phyloP scores from a whole-genome alignment of 2,888 invertebrate species.

The Dione vanillae region DNA sequence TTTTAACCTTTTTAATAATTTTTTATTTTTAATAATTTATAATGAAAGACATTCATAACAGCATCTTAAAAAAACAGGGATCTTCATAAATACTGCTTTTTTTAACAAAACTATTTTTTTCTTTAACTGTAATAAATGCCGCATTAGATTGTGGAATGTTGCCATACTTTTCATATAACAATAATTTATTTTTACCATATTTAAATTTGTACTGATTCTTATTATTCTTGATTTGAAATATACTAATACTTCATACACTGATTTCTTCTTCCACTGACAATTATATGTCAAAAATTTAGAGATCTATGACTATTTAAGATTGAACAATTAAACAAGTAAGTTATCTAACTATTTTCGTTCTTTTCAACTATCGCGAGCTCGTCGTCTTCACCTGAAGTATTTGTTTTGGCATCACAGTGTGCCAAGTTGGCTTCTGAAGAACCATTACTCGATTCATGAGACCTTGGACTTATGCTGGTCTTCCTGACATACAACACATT shows the following conservation, averaged over 20 bases:
- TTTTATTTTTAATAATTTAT: constrained; percentile 1
- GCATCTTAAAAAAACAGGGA: too few species aligned
- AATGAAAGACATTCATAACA: background rate
- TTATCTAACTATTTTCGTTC: constrained; percentile 54
- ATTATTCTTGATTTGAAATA: constrained; percentile 19
- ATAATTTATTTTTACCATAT: constrained; percentile 7
- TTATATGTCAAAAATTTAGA: constrained; percentile 27
- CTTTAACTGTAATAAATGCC: background rate
- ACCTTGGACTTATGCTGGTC: constrained; percentile 72
- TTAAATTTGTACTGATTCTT: constrained; percentile 39
- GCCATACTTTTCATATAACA: constrained; percentile 2
- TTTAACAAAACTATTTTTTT: background rate
- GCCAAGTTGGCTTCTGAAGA: constrained; percentile 75
- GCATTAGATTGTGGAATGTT: constrained; percentile 1
- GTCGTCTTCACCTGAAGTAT: constrained; percentile 77
- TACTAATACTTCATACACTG: constrained; percentile 3
- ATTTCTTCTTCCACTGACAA: constrained; percentile 12
- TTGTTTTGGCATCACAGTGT: constrained; percentile 70
- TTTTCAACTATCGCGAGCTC: constrained; percentile 76
- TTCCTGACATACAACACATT: constrained; percentile 74
- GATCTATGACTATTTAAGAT: constrained; percentile 15
- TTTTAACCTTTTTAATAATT: background rate
- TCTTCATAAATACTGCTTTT: background rate
- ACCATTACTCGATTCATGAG: constrained; percentile 76
- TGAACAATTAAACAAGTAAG: constrained; percentile 36